Evolutionary conservation across 2,888 invertebrate genomes (phyloP).

Genomic region (Acleris holmiana): DNA sequence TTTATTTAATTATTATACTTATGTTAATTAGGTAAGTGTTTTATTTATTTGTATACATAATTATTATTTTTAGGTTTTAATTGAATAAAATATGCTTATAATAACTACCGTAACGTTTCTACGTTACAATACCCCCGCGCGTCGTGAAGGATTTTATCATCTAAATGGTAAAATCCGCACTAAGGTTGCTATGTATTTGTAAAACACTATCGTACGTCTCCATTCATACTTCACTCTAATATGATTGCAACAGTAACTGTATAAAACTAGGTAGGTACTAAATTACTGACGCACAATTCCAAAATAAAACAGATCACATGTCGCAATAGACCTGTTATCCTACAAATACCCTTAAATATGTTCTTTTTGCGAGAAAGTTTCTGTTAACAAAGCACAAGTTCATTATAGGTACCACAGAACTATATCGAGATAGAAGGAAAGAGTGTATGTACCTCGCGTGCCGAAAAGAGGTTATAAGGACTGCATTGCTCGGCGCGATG

Average conservation of each 20-base stretch:
- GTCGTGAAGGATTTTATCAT: not conserved
- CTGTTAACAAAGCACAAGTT: not conserved
- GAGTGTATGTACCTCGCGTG: too few species aligned
- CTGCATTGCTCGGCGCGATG: too few species aligned
- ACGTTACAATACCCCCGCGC: conserved; percentile 1
- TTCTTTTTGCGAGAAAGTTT: too few species aligned
- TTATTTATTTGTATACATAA: too few species aligned
- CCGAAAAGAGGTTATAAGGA: too few species aligned
- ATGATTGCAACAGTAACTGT: not conserved
- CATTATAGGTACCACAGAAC: not conserved
- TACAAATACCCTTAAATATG: not conserved
- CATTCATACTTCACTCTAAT: not conserved
- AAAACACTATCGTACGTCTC: not conserved
- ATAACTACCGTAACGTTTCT: not conserved
- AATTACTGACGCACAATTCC: not conserved
- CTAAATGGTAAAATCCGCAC: not conserved
- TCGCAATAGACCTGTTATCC: not conserved
- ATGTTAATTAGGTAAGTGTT: too few species aligned
- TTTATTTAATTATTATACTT: too few species aligned
- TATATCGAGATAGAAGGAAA: too few species aligned
- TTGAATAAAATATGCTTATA: too few species aligned
- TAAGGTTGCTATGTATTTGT: not conserved
- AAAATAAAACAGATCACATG: not conserved
- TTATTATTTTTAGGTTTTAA: too few species aligned
- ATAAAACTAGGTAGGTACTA: not conserved